These are phyloP conservation scores for Nylanderia fulva DNA, from an alignment of 1,140 invertebrate genomes.

Conservation along the genomic window DNA sequence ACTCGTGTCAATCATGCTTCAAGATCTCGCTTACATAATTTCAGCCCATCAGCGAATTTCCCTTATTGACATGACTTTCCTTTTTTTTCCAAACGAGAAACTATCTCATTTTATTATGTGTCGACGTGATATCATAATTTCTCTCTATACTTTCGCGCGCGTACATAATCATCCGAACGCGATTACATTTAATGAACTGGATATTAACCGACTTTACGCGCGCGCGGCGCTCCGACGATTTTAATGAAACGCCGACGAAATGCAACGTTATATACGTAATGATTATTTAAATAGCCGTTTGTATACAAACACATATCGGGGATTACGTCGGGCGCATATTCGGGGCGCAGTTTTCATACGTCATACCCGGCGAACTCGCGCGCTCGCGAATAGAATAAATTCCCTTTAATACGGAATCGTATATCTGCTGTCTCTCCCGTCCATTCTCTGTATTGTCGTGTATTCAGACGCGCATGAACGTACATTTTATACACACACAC, in stretches of 20 bases:
- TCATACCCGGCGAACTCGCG: conserved; percentile 20
- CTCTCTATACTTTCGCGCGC: background rate
- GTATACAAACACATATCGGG: conserved; percentile 43
- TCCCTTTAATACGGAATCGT: conserved; percentile 58
- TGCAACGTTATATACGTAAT: conserved; percentile 48
- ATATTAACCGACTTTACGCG: conserved; percentile 65
- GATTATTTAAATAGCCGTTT: conserved; percentile 62
- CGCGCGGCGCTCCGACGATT: conserved; percentile 41
- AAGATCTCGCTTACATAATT: conserved; percentile 6
- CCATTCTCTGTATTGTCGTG: conserved; percentile 34
- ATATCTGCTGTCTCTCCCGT: conserved; percentile 35
- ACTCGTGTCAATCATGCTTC: background rate
- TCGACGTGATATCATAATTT: background rate
- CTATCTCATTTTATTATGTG: background rate
- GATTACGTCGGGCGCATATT: conserved; percentile 32
- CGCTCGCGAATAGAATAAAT: conserved; percentile 53
- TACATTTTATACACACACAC: conserved; percentile 8
- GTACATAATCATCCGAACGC: conserved; percentile 29
- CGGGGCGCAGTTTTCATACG: conserved; percentile 63
- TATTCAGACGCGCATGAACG: conserved; percentile 45
- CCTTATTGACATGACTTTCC: background rate
- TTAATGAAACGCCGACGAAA: conserved; percentile 61
- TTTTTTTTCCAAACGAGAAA: background rate
- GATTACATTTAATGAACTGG: conserved; percentile 57
- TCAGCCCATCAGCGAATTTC: background rate